Evolutionary conservation across 2,797 vertebrate species (phyloP), one percentile per base, ranked within the genome.

Genomic region (Alcedo quadribrachys): DNA sequence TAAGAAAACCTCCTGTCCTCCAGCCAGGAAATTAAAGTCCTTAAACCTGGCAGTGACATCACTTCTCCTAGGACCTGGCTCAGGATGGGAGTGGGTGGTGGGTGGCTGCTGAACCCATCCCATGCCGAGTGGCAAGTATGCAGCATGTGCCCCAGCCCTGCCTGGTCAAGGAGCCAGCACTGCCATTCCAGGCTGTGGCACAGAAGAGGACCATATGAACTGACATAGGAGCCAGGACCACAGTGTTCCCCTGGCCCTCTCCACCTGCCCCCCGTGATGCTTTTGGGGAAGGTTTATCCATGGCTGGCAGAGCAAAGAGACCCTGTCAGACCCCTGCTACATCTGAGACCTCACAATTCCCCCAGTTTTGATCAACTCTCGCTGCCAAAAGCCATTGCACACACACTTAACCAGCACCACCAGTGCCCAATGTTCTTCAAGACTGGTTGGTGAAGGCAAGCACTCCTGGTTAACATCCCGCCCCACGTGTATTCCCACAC

Each of bases 61-160:
- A 9, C 33, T 54, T 3, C 65, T 60, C 46, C 58, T 43, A 46
- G 13, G 58, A 35, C 30, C 67, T 71, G 1, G 1, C 48, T 30
- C 24, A 16, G 54, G 22, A 20, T 28, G 24, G 58, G 24, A 77
- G 17, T 1, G 2, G 24, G 24, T 4, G 14, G 33, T 3, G 22
- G 35, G 66, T 0, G 2, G 16, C 32, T 15, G 32, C 33, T 12
- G 48, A 68, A 19, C 81, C 40, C 3, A 1, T 28, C 53, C 30
- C 42, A 40, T 20, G n/a, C 22, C 0, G 0, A 32, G 15, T 7
- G 20, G 15, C 1, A 0, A 69, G 50, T 57, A 19, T n/a, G 37
- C n/a, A 27, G 20, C 43, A 15, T 0, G 2, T 5, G 8, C 10
- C 45, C 25, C 48, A 77, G 65, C 53, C 25, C 20, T 57, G 53